Conservation (phyloP, 2,797 vertebrate genomes). For the Syndactyla subalaris region DNA sequence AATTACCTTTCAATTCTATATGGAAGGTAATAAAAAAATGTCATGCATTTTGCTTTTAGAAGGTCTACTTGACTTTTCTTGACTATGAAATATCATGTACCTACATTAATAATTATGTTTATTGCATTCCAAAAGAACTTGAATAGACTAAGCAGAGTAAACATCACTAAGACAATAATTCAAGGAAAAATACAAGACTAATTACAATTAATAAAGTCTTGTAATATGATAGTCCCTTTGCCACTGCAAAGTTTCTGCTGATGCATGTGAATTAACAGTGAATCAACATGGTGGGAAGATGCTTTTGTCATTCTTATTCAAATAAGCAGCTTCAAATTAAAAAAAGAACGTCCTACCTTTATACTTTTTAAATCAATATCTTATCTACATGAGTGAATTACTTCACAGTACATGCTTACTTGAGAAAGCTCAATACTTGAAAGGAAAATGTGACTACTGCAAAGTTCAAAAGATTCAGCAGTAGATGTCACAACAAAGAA, state of each 20-base stretch:
- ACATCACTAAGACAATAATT: neutral
- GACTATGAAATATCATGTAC: neutral
- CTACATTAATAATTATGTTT: neutral
- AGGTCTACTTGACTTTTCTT: neutral
- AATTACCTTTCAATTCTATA: neutral
- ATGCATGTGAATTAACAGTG: neutral
- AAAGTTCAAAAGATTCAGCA: neutral
- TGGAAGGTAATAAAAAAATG: neutral
- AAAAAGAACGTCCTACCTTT: neutral
- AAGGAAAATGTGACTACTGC: neutral
- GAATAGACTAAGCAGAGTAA: neutral
- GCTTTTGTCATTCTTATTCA: neutral
- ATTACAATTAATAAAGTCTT: neutral
- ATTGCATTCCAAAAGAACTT: neutral
- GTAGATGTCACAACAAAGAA: neutral
- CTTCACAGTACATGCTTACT: neutral
- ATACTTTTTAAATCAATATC: neutral
- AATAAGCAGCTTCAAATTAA: neutral
- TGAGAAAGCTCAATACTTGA: neutral
- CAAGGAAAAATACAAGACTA: neutral
- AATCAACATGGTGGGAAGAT: neutral
- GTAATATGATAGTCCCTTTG: neutral
- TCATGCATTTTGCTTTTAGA: neutral
- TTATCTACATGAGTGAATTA: neutral
- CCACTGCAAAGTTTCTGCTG: neutral